Base-by-base conservation (phyloP, 2,113 vertebrate genomes). In the Neoarius graeffei region DNA sequence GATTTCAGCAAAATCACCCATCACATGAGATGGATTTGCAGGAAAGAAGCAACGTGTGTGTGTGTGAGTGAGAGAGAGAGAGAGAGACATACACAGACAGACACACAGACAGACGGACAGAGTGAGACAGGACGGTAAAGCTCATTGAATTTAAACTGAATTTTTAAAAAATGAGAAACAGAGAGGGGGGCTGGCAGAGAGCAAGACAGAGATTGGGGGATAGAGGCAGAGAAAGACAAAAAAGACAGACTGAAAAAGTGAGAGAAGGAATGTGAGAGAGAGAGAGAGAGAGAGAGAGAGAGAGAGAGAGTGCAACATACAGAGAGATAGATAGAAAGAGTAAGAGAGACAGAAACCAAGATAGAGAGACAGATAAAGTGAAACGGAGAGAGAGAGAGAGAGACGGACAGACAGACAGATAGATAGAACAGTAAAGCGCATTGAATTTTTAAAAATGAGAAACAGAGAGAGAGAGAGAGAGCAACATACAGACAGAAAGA, bases 11-110 rank as follows among this genome's bases (percentile, higher is more conserved):
- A 86, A 90, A 48, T 71, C 88, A 83, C 82, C 85, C 85, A 73
- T 82, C 85, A 87, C 85, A 77, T 77, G 88, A 87, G 67, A 35
- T 17, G 85, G 90, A 87, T 90, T 90, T 87, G 7, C 56, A 35
- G 54, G 25, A 76, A 25, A 42, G 5, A n/a, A 76, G 83, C 81
- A 89, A 54, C 35, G 35, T 42, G 35, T 42, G 35, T 35, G 35
- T 35, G 35, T 42, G 35, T 42, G 35, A 83, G 35, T 59, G 52
- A 27, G n/a, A 13, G 19, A 52, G 30, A 30, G 6, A 69, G 56
- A 7, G 60, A 76, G 25, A 15, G 25, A 20, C 0, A 35, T 35
- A 35, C 30, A 35, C 30, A 52, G 27, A 60, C 23, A 20, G 48
- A 42, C 35, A 35, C 1, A 35, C 35, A 35, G 35, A 42, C 35